Evolutionary conservation across 1,140 invertebrate genomes (phyloP).

Genomic region (Heliconius nattereri): DNA sequence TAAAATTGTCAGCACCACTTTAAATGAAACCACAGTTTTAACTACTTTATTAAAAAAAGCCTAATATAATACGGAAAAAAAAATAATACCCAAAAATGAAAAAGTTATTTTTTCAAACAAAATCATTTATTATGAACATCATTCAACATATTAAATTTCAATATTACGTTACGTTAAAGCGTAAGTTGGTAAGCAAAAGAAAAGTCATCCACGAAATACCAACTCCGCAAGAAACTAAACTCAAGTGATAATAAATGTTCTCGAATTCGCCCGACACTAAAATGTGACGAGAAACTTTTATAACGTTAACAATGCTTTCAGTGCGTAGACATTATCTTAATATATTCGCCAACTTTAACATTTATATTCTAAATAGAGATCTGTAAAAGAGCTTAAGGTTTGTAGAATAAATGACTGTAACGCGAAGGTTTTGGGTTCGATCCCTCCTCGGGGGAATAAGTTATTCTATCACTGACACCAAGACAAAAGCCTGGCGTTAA

Average conservation of each 20-base stretch:
- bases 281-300: conserved; percentile 6
- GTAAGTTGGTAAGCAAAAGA: neutral
- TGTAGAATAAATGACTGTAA: neutral
- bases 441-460: too few relatives aligned
- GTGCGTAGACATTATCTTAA: conserved; percentile 9
- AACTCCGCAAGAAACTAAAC: neutral
- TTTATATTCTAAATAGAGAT: conserved; percentile 1
- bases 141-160: neutral
- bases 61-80: too few relatives aligned
- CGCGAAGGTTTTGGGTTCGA: too few relatives aligned
- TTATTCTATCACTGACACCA: too few relatives aligned
- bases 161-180: neutral
- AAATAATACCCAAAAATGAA: too few relatives aligned
- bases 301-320: conserved; percentile 11
- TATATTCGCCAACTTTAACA: neutral
- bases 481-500: too few relatives aligned
- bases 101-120: too few relatives aligned
- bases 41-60: too few relatives aligned
- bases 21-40: too few relatives aligned
- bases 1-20: too few relatives aligned
- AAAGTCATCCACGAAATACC: neutral
- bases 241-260: conserved; percentile 11
- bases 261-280: neutral
- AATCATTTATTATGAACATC: too few relatives aligned
- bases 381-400: neutral